These are phyloP conservation scores for Cettia cetti DNA, from an alignment of 2,113 vertebrate species.

Conservation along the genomic window DNA sequence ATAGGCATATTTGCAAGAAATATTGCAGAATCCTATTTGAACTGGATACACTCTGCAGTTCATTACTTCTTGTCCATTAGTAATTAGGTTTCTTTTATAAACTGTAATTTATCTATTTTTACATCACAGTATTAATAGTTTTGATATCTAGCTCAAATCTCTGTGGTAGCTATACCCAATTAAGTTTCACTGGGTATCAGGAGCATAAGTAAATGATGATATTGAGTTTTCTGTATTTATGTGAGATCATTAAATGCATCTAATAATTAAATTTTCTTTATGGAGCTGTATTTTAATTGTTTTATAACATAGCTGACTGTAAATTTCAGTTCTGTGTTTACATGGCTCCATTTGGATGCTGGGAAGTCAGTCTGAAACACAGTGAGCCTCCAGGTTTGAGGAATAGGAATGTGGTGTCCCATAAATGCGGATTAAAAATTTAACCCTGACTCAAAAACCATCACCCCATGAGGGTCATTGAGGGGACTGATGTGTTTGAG, in stretches of 20 bases:
- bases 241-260: background rate
- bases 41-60: background rate
- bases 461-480: background rate
- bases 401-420: background rate
- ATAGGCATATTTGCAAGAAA: constrained; percentile 43
- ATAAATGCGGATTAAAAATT: background rate
- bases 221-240: constrained; percentile 2
- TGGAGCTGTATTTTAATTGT: background rate
- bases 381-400: background rate
- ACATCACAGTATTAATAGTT: constrained; percentile 46
- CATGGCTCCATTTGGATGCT: background rate
- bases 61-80: constrained; percentile 57
- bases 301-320: background rate
- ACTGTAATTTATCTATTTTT: constrained; percentile 56
- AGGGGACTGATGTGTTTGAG: background rate
- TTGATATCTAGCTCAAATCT: constrained; percentile 38
- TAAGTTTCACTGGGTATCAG: background rate
- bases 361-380: background rate
- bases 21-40: constrained; percentile 14
- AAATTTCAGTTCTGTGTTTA: background rate
- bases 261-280: constrained; percentile 30
- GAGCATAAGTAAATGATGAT: constrained; percentile 3
- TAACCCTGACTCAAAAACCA: background rate
- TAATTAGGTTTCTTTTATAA: constrained; percentile 47
- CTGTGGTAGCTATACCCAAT: constrained; percentile 12